Evolutionary conservation across 2,888 invertebrate genomes (phyloP).

Genomic region (Loripinus fragilis): DNA sequence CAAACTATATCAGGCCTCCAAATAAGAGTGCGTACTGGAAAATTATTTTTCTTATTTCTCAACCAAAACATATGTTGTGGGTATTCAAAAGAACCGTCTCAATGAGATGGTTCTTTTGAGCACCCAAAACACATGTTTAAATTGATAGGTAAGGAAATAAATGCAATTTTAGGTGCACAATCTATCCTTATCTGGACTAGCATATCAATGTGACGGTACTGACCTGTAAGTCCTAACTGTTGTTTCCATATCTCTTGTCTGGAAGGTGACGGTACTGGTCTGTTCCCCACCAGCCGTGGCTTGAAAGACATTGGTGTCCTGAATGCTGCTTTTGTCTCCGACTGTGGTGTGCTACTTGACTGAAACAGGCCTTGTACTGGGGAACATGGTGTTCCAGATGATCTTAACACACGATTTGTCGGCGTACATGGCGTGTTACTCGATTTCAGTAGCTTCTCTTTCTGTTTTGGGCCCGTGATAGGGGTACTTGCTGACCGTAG

Average conservation of each 20-base stretch:
- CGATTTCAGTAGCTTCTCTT: slow-evolving; percentile 5
- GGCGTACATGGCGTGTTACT: slow-evolving; percentile 12
- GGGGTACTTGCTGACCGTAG: slow-evolving; percentile 44
- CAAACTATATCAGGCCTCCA: too few species aligned
- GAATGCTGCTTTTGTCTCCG: slow-evolving; percentile 65
- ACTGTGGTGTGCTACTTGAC: neutral
- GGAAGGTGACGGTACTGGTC: slow-evolving; percentile 73
- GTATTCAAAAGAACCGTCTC: too few species aligned
- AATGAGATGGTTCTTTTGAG: too few species aligned
- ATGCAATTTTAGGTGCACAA: too few species aligned
- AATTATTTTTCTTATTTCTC: too few species aligned
- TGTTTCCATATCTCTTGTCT: slow-evolving; percentile 72
- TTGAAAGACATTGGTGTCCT: slow-evolving; percentile 77
- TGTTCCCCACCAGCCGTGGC: slow-evolving; percentile 67
- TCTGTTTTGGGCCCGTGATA: slow-evolving; percentile 33
- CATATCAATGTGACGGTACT: too few species aligned
- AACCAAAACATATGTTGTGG: too few species aligned
- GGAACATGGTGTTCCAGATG: neutral
- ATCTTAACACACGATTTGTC: neutral
- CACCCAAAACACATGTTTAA: too few species aligned
- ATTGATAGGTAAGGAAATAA: too few species aligned
- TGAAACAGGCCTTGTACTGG: neutral
- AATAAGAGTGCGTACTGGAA: too few species aligned
- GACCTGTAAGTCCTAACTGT: slow-evolving; percentile 74
- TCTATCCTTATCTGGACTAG: too few species aligned